Evolutionary conservation across 2,888 invertebrate genomes (phyloP).

Genomic region (Amphipyra berbera): DNA sequence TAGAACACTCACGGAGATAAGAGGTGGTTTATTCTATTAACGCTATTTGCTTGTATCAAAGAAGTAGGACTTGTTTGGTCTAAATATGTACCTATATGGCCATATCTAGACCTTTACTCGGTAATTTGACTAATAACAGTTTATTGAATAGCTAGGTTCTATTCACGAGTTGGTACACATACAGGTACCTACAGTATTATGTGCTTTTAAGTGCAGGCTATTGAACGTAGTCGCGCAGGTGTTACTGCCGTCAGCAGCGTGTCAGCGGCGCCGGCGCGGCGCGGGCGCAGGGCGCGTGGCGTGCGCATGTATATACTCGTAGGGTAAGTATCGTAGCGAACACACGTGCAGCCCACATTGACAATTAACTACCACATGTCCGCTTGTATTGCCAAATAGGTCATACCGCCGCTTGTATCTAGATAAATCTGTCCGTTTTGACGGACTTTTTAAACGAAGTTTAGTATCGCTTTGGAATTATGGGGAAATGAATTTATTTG

Average conservation of each 20-base stretch:
- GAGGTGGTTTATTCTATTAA: too few relatives aligned
- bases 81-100: too few relatives aligned
- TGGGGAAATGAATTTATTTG: too few relatives aligned
- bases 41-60: too few relatives aligned
- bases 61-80: too few relatives aligned
- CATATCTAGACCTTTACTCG: too few relatives aligned
- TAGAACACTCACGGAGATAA: too few relatives aligned
- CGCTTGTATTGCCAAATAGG: constrained; percentile 37
- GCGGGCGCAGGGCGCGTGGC: constrained; percentile 12
- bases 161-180: background rate
- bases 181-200: background rate
- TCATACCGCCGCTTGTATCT: constrained; percentile 1
- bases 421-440: too few relatives aligned
- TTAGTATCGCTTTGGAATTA: too few relatives aligned
- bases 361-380: constrained; percentile 4
- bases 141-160: background rate
- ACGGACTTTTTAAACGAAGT: too few relatives aligned
- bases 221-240: constrained; percentile 10
- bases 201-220: background rate
- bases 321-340: background rate
- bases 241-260: background rate
- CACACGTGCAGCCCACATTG: constrained; percentile 60
- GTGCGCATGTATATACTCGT: too few relatives aligned
- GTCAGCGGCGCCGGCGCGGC: constrained; percentile 10
- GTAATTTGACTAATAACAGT: background rate